Conservation (phyloP, 2,888 invertebrate species). For the Argyresthia goedartella region DNA sequence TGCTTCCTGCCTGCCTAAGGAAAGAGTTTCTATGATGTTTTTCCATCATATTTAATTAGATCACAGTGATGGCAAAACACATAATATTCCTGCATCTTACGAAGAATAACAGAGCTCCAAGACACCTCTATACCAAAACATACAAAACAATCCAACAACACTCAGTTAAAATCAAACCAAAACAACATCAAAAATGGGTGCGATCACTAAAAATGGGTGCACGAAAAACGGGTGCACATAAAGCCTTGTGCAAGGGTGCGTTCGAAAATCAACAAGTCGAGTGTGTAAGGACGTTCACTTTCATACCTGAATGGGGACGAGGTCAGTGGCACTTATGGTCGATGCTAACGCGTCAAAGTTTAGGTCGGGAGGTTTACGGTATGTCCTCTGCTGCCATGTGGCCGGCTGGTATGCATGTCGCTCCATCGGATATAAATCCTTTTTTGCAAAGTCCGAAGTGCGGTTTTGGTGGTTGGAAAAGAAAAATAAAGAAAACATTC, state of each 20-base stretch:
- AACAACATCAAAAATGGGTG: slow-evolving; percentile 7
- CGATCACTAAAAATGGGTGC: slow-evolving; percentile 18
- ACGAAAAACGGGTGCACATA: slow-evolving; percentile 41
- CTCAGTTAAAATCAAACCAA: slow-evolving; percentile 13
- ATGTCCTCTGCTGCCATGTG: slow-evolving; percentile 75
- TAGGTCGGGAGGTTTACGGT: slow-evolving; percentile 69
- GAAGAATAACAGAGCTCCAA: no score
- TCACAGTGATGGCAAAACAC: no score
- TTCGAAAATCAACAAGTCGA: slow-evolving; percentile 13
- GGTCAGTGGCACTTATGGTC: slow-evolving; percentile 62
- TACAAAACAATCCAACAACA: slow-evolving; percentile 10
- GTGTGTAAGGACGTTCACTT: slow-evolving; percentile 38
- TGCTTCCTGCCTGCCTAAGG: no score
- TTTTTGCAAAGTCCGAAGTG: slow-evolving; percentile 66
- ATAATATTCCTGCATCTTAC: no score
- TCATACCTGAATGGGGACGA: slow-evolving; percentile 70
- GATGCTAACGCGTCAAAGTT: slow-evolving; percentile 63
- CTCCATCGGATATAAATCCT: slow-evolving; percentile 70
- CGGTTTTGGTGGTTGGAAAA: slow-evolving; percentile 59
- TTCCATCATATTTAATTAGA: no score
- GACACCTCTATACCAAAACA: neutral
- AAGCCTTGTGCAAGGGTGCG: slow-evolving; percentile 38
- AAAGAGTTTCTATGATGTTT: no score
- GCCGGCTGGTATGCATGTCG: slow-evolving; percentile 74
- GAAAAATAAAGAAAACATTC: slow-evolving; percentile 72